These are phyloP conservation scores for Cyclina sinensis DNA, from an alignment of 1,140 invertebrate species.

Conservation along the genomic window DNA sequence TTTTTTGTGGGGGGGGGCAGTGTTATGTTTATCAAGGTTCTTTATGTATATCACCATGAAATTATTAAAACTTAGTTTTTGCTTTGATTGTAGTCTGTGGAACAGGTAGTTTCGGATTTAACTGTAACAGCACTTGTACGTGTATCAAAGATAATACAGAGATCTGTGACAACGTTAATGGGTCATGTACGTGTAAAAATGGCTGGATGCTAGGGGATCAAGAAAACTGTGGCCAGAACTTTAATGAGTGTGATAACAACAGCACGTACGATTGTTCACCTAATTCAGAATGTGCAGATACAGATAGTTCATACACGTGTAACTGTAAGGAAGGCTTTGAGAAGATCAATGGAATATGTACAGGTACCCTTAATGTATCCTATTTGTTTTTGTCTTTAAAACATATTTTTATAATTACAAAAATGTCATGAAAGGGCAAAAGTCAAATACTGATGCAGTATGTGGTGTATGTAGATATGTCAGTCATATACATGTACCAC, in stretches of 20 bases:
- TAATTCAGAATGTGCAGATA: not conserved
- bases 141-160: conserved; percentile 2
- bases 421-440: not conserved
- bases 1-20: too few species aligned
- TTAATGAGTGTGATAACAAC: not conserved
- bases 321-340: not conserved
- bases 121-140: conserved; percentile 33
- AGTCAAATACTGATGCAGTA: too few species aligned
- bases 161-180: not conserved
- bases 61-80: not conserved
- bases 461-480: too few species aligned
- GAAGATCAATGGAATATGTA: conserved; percentile 7
- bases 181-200: conserved; percentile 38
- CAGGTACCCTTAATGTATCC: not conserved
- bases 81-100: conserved; percentile 8
- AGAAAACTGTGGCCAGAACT: not conserved
- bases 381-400: too few species aligned
- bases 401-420: not conserved
- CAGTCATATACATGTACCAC: too few species aligned
- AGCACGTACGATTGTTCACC: not conserved
- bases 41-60: too few species aligned
- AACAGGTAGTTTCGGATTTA: not conserved
- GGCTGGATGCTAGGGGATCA: not conserved
- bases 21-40: too few species aligned
- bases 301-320: not conserved